Percentiles rank a stretch among this genome's conserved stretches.
Conservation (phyloP, 2,113 vertebrate genomes). For the Corythornis vintsioides region DNA sequence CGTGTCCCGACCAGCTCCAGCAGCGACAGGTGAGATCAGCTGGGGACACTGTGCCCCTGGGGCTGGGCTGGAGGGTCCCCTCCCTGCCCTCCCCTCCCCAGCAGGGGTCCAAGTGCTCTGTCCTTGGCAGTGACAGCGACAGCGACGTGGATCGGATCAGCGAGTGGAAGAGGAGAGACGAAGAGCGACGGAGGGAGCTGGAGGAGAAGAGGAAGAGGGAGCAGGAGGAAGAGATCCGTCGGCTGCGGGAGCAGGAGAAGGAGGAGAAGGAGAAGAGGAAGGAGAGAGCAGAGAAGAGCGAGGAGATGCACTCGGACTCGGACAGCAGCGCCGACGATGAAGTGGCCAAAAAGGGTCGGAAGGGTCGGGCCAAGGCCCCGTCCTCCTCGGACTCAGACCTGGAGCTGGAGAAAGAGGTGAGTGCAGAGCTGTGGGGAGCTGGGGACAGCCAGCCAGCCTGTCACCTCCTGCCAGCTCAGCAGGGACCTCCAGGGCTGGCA, state of each 20-base stretch:
- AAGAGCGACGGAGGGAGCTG: slow-evolving; percentile 87
- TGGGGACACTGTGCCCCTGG: neutral
- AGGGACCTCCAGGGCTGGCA: neutral
- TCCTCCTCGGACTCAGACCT: slow-evolving; percentile 89
- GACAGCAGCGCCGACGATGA: slow-evolving; percentile 84
- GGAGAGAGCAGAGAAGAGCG: slow-evolving; percentile 82
- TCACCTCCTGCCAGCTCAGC: neutral
- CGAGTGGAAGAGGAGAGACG: slow-evolving; percentile 94
- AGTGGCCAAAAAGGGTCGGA: slow-evolving; percentile 84
- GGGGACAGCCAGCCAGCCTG: neutral
- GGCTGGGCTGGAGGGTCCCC: neutral
- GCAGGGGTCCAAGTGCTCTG: neutral
- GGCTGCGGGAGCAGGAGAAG: slow-evolving; percentile 89
- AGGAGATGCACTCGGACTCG: slow-evolving; percentile 58
- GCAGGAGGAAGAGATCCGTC: slow-evolving; percentile 92
- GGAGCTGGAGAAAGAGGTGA: slow-evolving; percentile 76
- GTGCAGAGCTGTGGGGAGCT: accelerated
- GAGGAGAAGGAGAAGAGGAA: slow-evolving; percentile 90
- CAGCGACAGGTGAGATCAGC: slow-evolving; percentile 86
- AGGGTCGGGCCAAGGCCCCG: slow-evolving; percentile 75
- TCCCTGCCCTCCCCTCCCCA: no score
- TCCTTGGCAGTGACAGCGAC: slow-evolving; percentile 73
- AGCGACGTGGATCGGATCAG: slow-evolving; percentile 92
- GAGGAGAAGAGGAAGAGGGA: slow-evolving; percentile 92
- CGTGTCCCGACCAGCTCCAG: slow-evolving; percentile 84